Conservation (phyloP, 2,797 vertebrate species). For the Dallia pectoralis region DNA sequence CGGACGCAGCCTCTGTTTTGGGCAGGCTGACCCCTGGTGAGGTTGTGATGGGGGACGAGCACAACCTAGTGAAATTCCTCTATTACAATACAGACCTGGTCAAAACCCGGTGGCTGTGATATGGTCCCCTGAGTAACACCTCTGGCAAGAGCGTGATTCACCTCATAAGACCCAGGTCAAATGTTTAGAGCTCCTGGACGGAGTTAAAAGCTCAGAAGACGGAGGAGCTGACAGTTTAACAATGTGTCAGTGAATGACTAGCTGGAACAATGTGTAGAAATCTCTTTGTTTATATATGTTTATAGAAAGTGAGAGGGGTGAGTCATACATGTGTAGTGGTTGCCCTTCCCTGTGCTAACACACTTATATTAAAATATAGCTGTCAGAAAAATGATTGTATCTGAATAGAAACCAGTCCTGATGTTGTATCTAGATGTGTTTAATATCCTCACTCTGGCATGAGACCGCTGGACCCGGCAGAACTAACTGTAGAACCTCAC, state of each 20-base stretch:
- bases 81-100: background rate
- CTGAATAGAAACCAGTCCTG: background rate
- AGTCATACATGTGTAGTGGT: background rate
- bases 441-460: background rate
- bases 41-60: background rate
- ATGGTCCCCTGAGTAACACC: constrained; percentile 27
- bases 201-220: constrained; percentile 40
- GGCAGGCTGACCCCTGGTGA: background rate
- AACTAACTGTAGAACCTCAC: too few species aligned
- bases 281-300: too few species aligned
- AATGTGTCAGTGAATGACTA: too few species aligned
- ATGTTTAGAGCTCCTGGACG: constrained; percentile 40
- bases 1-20: too few species aligned
- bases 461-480: too few species aligned
- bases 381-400: background rate
- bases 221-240: constrained; percentile 30
- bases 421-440: background rate
- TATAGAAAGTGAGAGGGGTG: too few species aligned
- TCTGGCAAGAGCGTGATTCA: constrained; percentile 35
- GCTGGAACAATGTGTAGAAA: too few species aligned
- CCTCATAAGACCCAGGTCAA: constrained; percentile 41
- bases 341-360: background rate
- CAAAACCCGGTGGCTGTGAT: background rate
- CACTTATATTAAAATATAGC: background rate
- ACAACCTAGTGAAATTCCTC: background rate